Evolutionary conservation across 2,113 vertebrate genomes (phyloP).

Genomic region (Panthera uncia): DNA sequence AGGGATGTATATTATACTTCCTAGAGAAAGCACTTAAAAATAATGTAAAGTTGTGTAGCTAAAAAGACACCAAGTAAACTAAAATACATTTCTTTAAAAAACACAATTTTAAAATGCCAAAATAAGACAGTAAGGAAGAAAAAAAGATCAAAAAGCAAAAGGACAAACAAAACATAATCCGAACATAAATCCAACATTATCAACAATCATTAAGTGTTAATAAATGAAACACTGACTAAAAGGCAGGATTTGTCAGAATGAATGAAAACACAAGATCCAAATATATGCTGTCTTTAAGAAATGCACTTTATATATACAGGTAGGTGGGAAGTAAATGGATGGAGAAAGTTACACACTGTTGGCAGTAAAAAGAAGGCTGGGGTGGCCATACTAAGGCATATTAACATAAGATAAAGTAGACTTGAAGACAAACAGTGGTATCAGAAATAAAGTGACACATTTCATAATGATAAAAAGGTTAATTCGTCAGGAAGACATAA

Average conservation of each 20-base stretch:
- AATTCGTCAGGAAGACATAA: conserved; percentile 18
- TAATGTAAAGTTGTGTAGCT: background rate
- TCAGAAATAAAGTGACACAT: background rate
- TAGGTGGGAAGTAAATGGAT: background rate
- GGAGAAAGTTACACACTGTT: background rate
- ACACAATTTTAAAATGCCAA: background rate
- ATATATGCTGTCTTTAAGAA: background rate
- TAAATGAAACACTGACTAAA: background rate
- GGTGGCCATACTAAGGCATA: background rate
- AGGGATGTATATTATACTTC: background rate
- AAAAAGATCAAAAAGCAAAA: background rate
- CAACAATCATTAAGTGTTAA: conserved; percentile 6
- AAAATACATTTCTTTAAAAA: background rate
- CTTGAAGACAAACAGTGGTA: background rate
- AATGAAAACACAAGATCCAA: background rate
- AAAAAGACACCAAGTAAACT: background rate
- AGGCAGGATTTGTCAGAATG: background rate
- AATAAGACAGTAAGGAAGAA: background rate
- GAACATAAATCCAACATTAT: background rate
- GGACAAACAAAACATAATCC: background rate
- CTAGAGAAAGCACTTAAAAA: background rate
- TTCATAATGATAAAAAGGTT: background rate
- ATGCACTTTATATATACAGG: background rate
- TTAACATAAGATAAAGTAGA: background rate
- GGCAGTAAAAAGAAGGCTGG: background rate